Base-by-base conservation (phyloP, 1,140 invertebrate species). In the Rhagoletis zephyria region DNA sequence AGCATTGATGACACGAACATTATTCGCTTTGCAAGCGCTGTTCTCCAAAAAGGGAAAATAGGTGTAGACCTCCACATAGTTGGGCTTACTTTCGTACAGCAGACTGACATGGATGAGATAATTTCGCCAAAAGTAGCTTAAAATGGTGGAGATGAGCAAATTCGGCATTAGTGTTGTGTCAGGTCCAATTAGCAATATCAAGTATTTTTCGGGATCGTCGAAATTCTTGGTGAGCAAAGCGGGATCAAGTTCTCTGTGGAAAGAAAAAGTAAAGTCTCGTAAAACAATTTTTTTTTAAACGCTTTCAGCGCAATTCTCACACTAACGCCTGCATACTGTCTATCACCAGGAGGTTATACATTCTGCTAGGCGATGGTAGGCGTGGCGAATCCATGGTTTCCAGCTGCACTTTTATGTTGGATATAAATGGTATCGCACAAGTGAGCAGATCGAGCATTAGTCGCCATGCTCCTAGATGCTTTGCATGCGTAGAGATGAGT, bases 71-170 rank as follows among this genome's bases (percentile, higher is more conserved):
- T 87, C 85, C 3, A 88, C 63, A 65, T 61, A 56, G n/a, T 77
- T 30, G n/a, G 67, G 10, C 12, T 45, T 51, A 40, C n/a, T 16
- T 40, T 88, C 85, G 16, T 40, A 61, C 85, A 88, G n/a, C 1
- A 88, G 1, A 14, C 85, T 87, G 9, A 88, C 87, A 67, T 88
- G 85, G 48, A 87, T 85, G 19, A 87, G 74, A 16, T 77, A 88
- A 64, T 87, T 65, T 45, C 77, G 60, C 42, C 48, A 88, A 40
- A 88, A 88, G 70, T 88, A 88, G 7, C 10, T 74, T 4, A 88
- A 88, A 48, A 88, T 87, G 45, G 63, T 61, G 19, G 70, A 16
- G 4, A 88, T 40, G 1, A 81, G 59, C 2, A 45, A 12, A 48
- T 45, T 45, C 7, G 85, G 65, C 70, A 64, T 48, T 4, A 61